Evolutionary conservation across 2,888 invertebrate species (phyloP).

Genomic region (Aethes cnicana): DNA sequence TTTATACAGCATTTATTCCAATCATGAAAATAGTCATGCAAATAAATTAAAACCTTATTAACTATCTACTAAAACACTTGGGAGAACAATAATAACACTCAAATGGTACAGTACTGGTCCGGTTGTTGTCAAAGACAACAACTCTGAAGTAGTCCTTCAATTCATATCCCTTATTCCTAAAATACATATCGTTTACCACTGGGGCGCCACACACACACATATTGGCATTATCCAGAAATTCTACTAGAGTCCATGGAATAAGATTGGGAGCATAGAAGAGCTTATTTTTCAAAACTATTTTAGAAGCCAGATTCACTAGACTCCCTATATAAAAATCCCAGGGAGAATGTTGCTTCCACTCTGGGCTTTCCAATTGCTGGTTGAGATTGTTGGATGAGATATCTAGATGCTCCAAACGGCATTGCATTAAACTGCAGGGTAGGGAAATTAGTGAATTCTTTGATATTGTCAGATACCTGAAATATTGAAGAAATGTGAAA

Average conservation of each 20-base stretch:
- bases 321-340: slow-evolving; percentile 72
- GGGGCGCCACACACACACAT: slow-evolving; percentile 84
- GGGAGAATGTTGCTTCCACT: slow-evolving; percentile 37
- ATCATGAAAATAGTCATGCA: not conserved
- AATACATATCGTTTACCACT: slow-evolving; percentile 57
- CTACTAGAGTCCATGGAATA: slow-evolving; percentile 83
- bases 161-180: slow-evolving; percentile 57
- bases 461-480: slow-evolving; percentile 79
- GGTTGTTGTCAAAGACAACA: slow-evolving; percentile 61
- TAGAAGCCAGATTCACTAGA: slow-evolving; percentile 81
- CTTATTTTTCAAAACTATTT: slow-evolving; percentile 75
- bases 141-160: slow-evolving; percentile 64
- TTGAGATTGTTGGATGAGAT: slow-evolving; percentile 82
- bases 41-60: not conserved
- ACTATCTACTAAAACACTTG: slow-evolving; percentile 63
- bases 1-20: not conserved
- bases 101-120: slow-evolving; percentile 68
- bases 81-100: slow-evolving; percentile 85
- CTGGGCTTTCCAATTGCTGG: slow-evolving; percentile 35
- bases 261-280: slow-evolving; percentile 79
- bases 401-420: slow-evolving; percentile 80
- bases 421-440: slow-evolving; percentile 83
- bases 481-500: slow-evolving; percentile 34
- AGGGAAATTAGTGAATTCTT: slow-evolving; percentile 78
- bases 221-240: slow-evolving; percentile 83